phyloP scores from a whole-genome alignment of 35 echinoderm and acorn worm species.

The Holothuria glaberrima region DNA sequence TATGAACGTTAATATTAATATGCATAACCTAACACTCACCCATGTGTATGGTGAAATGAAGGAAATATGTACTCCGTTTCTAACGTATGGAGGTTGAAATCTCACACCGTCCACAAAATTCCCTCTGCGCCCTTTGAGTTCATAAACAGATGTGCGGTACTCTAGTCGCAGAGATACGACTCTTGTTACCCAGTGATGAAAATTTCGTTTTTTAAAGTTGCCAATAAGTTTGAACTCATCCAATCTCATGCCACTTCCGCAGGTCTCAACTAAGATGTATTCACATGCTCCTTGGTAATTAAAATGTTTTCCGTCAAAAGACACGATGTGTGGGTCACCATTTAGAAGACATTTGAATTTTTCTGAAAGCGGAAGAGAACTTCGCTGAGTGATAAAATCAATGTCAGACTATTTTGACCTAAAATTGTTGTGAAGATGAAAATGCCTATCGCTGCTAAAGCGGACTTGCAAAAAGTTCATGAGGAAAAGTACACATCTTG shows the following conservation, averaged over 20 bases:
- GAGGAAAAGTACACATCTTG: neutral
- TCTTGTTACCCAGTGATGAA: neutral
- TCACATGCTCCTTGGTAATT: conserved; percentile 36
- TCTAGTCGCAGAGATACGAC: neutral
- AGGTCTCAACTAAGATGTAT: conserved; percentile 9
- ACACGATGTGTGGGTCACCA: conserved; percentile 3
- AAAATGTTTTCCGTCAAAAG: neutral
- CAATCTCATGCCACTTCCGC: neutral
- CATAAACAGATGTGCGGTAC: neutral
- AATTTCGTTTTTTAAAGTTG: neutral
- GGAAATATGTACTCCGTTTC: neutral
- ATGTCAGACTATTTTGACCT: neutral
- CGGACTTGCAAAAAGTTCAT: neutral
- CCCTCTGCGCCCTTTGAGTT: neutral
- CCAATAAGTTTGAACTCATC: neutral
- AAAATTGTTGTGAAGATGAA: no score
- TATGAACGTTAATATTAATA: no score
- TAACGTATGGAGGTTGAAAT: neutral
- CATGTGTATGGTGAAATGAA: neutral
- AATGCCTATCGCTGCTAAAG: neutral
- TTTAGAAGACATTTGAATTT: neutral
- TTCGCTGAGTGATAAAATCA: neutral
- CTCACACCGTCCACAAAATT: neutral
- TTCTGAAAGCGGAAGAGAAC: neutral
- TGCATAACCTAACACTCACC: neutral